Evolutionary conservation across 2,113 vertebrate genomes (phyloP), one percentile per base, ranked within the genome.

Genomic region (Dinomys branickii): DNA sequence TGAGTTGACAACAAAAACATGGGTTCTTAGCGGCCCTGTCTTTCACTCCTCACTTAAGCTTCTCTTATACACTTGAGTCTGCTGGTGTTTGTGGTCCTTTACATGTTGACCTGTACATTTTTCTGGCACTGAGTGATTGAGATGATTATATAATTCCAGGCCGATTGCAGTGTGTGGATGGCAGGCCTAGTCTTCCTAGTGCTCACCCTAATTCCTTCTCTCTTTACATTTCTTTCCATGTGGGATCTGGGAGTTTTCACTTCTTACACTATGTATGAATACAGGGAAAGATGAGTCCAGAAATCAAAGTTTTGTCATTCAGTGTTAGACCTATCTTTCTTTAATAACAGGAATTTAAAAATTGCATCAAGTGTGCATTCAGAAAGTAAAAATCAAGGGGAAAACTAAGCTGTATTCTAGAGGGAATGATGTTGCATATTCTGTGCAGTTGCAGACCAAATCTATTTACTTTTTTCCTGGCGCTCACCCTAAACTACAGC

Each of bases 311-410:
- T 44, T 92, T 73, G 54, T 61, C 22, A 19, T 38, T n/a, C 50
- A 88, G 58, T 73, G 65, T 94, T 59, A 94, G 47, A 17, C 16
- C 90, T 90, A n/a, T 67, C 26, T 50, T 33, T 80, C 94, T 88
- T 33, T 88, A 91, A 73, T 78, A 65, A 83, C 8, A 88, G 65
- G 5, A 59, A 28, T 93, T 91, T 33, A 41, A 75, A 19, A 96
- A 69, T 61, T 61, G 83, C 1, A 91, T 28, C 17, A 81, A 35
- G 3, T 67, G 1, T 12, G 16, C 33, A 10, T 20, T 83, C 59
- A 54, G 47, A 85, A 92, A 91, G 38, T 71, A 87, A 92, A 77
- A 83, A 13, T 50, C 52, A 85, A 78, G 11, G 28, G 35, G n/a
- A 11, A 44, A 69, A 8, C 20, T 75, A 50, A 69, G 30, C 19